These are phyloP conservation scores for Piscicola geometra DNA, from an alignment of 2,888 invertebrate species.

Conservation along the genomic window DNA sequence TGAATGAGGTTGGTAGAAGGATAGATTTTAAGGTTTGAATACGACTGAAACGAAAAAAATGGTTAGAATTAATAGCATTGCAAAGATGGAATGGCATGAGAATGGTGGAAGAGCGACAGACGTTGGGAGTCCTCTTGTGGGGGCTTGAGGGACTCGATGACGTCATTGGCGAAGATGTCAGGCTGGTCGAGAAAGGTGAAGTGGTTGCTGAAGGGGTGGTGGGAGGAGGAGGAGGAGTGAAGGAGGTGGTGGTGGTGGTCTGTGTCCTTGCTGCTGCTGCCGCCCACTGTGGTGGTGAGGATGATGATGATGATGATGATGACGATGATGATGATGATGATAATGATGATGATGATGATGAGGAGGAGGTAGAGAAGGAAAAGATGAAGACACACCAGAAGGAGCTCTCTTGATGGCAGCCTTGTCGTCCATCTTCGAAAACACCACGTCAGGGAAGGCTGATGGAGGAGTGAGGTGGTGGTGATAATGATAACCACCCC, in stretches of 20 bases:
- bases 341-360: slow-evolving; percentile 1
- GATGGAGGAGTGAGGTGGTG: background rate
- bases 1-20: too few species aligned
- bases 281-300: background rate
- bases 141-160: background rate
- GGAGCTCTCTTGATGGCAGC: background rate
- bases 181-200: background rate
- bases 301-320: background rate
- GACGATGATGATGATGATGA: background rate
- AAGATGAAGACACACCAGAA: background rate
- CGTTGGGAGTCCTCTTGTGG: too few species aligned
- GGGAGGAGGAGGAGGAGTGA: background rate
- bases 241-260: too few species aligned
- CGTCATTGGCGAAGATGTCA: slow-evolving; percentile 13
- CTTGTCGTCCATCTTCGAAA: too few species aligned
- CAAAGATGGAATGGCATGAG: too few species aligned
- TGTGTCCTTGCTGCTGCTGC: background rate
- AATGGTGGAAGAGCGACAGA: too few species aligned
- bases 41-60: too few species aligned
- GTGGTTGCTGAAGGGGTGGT: background rate
- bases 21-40: too few species aligned
- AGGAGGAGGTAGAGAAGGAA: background rate
- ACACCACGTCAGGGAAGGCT: background rate
- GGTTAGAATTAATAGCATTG: too few species aligned
- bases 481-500: background rate